Evolutionary conservation across 2,797 vertebrate genomes (phyloP), one percentile per base, ranked within the genome.

Genomic region (Myotis vivesi): DNA sequence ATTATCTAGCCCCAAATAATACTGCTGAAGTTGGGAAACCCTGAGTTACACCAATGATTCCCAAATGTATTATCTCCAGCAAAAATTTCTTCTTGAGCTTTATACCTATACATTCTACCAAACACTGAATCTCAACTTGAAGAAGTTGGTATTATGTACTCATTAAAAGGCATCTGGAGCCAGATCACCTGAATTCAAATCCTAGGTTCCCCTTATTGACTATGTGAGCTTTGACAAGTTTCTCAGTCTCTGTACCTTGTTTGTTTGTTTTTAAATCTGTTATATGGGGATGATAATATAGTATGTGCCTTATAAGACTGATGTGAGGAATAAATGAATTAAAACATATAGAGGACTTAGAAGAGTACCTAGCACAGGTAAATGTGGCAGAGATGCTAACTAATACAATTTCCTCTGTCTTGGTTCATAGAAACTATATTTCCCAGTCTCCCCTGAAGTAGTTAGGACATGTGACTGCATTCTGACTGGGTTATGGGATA

Each of bases 21-120:
- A 69, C 23, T 51, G 10, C 49, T 89, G 25, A 76, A 20, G 15
- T 59, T 77, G 33, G 49, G 33, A 93, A 83, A 76, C 33, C 38
- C 19, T 89, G 38, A 83, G 15, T 68, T 80, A 59, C 1, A 86
- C 41, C 36, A 57, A 1, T 88, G 38, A 76, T 38, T 83, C 30
- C 49, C 38, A 68, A 38, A 57, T 57, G 64, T 55, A 38, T 82
- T 46, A 75, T 75, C 38, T 82, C 23, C 13, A 76, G 41, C 19
- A 93, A 77, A 89, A 83, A 46, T 89, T 83, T 83, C n/a, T 68
- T 87, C 46, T 73, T 82, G 25, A 69, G 9, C 25, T 89, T 88
- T 76, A 49, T 4, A 83, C 49, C 51, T 51, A 93, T 57, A 83
- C 25, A 36, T 88, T 30, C 69, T 68, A 83, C 79, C n/a, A 49